Base-by-base conservation (phyloP, 2,888 invertebrate genomes). In the Thecophora atra region DNA sequence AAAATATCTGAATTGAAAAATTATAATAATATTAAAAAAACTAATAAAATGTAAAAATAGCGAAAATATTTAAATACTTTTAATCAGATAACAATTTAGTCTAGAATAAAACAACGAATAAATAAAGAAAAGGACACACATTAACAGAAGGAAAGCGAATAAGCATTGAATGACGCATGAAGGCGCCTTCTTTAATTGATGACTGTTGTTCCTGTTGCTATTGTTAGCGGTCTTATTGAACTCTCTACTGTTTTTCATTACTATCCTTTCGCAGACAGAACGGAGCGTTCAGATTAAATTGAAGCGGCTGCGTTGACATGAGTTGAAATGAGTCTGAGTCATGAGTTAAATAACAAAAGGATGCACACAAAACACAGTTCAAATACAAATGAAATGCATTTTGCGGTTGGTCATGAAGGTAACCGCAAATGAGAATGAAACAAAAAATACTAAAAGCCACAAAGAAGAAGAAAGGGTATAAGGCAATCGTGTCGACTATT, bases 321-420 rank as follows among this genome's bases (percentile, higher is more conserved):
- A 47, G 8, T 30, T 30, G 30, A 30, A 8, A 6, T 30, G 30
- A 30, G 8, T 6, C 11, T 37, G 37, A 37, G 37, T 37, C n/a
- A n/a, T 37, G 37, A 8, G 37, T 37, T 37, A 11, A 1, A 37
- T 37, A 37, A 37, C 37, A 11, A 47, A 47, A 47, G 47, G 6
- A 47, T 47, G 47, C 13, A 11, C n/a, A n/a, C 58, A 58, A 42
- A 68, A 26, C 44, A 37, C 42, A 60, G 44, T 51, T 62, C 60
- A 52, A 60, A 51, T 42, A 64, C 54, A 64, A 70, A 70, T 54
- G 42, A 64, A 30, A 56, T 63, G 60, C 44, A 69, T 60, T 69
- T 28, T 60, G 54, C 58, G 37, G 21, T 21, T 58, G 3, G 8
- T 26, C 24, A 17, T 26, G 1, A 58, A 24, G 4, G 56, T 21